Percentiles rank a stretch among this genome's conserved stretches.
phyloP scores from a whole-genome alignment of 2,888 invertebrate species.

The Crocallis elinguaria region DNA sequence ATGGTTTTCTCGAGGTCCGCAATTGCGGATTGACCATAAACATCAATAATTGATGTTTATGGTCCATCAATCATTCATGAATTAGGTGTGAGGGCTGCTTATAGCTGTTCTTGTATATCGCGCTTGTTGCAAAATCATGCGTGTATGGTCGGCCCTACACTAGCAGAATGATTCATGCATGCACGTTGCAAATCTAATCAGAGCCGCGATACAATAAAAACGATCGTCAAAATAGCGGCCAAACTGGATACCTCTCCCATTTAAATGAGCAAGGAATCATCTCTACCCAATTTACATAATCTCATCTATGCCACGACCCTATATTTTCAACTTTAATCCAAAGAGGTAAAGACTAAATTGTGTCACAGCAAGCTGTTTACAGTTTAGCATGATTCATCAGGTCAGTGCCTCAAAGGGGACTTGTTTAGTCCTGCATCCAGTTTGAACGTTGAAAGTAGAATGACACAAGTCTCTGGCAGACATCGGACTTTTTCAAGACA shows the following conservation, averaged over 20 bases:
- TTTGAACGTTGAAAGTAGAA: constrained; percentile 3
- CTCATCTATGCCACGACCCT: not conserved
- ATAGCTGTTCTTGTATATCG: too few relatives aligned
- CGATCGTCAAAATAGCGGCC: not conserved
- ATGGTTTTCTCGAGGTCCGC: too few relatives aligned
- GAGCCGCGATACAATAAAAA: too few relatives aligned
- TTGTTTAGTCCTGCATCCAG: constrained; percentile 12
- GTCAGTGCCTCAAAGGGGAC: constrained; percentile 19
- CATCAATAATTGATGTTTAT: too few relatives aligned
- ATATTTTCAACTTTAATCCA: not conserved
- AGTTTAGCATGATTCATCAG: constrained; percentile 17
- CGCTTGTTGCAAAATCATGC: too few relatives aligned
- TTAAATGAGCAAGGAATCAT: not conserved
- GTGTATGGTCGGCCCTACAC: too few relatives aligned
- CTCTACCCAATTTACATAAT: constrained; percentile 7
- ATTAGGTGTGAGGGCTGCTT: too few relatives aligned
- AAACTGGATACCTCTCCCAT: not conserved
- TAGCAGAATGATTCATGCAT: too few relatives aligned
- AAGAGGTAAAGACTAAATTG: not conserved
- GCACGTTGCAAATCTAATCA: too few relatives aligned
- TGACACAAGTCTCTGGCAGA: constrained; percentile 2
- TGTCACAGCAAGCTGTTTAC: not conserved
- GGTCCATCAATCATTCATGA: too few relatives aligned
- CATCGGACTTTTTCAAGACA: not conserved
- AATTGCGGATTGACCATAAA: too few relatives aligned